Base-by-base conservation (phyloP, 23 tunicate species). In the Halocynthia aurantium region DNA sequence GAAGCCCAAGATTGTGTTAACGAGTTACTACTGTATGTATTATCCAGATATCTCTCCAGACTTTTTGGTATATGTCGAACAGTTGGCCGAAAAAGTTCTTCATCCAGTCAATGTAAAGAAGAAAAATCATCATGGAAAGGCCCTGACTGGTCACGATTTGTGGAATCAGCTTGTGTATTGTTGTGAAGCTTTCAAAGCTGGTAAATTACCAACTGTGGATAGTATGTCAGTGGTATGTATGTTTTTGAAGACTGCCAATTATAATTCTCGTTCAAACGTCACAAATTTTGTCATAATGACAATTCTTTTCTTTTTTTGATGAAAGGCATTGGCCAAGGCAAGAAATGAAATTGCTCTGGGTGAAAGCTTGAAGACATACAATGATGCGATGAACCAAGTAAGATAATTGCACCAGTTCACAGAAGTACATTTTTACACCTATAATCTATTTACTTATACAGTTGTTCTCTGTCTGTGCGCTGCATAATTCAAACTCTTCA, bases 311-410 rank as follows among this genome's bases (percentile, higher is more conserved):
- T 64, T 65, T 65, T 40, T 65, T 15, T 58, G 15, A 13, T 58
- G 0, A 65, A 9, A 65, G 70, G 70, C 70, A 9, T 65, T 65
- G 22, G 70, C 70, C 31, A 65, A 65, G 31, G 31, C 31, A 49
- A 65, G 70, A 49, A 65, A 65, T 15, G 31, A 15, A 65, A 65
- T 65, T 10, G 6, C 70, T 65, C 10, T 65, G 70, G 9, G 49
- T 10, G 6, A 65, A 5, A 49, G 49, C 70, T 65, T 65, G n/a
- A 10, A 15, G 10, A 65, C 9, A 65, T 65, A 20, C 31, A 49
- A 65, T 20, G 70, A 65, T 10, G 31, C 70, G 31, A 20, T 20
- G 10, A 65, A 6, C 0, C 10, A 65, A 15, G 70, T 65, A 15
- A 65, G 70, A 10, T 31, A 31, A 31, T 31, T 31, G 44, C 44